These are phyloP conservation scores for Cephalopterus ornatus DNA, from an alignment of 2,113 vertebrate genomes.

Conservation along the genomic window DNA sequence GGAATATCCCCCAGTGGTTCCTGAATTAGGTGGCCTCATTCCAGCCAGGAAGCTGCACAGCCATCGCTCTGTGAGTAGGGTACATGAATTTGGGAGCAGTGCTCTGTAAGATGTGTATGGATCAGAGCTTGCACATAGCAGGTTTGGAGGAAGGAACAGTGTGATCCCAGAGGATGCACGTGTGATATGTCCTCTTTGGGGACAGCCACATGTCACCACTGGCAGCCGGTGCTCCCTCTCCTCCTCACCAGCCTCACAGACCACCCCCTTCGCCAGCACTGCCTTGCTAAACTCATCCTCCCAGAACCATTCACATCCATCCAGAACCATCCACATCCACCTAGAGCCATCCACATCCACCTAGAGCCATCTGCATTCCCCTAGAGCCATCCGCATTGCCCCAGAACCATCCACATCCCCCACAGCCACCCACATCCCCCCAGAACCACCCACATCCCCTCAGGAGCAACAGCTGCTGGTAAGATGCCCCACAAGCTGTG, in stretches of 20 bases:
- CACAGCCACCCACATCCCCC: neutral
- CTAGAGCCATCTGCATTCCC: neutral
- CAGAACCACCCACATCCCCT: neutral
- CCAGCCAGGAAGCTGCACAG: neutral
- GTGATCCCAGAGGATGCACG: neutral
- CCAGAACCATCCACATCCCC: neutral
- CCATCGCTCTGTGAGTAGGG: accelerated
- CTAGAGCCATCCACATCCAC: neutral
- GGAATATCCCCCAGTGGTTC: neutral
- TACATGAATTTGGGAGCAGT: neutral
- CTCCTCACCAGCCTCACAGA: neutral
- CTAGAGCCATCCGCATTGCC: neutral
- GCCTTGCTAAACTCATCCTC: neutral
- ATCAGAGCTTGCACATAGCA: neutral
- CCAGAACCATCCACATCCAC: neutral
- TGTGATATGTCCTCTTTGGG: neutral
- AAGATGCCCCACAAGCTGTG: neutral
- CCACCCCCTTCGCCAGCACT: neutral
- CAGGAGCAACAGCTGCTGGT: neutral
- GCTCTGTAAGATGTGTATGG: neutral
- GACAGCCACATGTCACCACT: neutral
- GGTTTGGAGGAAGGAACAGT: neutral
- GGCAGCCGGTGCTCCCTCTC: neutral
- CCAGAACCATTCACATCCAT: neutral
- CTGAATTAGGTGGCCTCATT: neutral